Conservation (phyloP, 2,888 invertebrate species). For the Phengaris alcon region DNA sequence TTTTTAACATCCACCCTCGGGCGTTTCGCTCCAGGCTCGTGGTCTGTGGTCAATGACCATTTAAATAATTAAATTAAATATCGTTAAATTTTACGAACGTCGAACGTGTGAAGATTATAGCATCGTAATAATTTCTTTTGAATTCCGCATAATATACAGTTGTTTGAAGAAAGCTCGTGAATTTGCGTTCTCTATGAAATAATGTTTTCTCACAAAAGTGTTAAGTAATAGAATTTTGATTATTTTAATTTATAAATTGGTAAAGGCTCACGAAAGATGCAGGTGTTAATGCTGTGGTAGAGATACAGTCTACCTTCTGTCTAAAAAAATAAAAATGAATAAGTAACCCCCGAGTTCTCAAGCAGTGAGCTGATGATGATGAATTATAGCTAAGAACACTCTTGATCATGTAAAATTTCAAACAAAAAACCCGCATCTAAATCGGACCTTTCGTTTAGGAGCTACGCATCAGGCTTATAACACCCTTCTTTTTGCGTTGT, state of each 20-base stretch:
- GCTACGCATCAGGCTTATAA: too few relatives aligned
- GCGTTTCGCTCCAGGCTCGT: constrained; percentile 60
- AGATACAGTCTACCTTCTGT: too few relatives aligned
- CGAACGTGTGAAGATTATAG: background rate
- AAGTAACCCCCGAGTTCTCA: too few relatives aligned
- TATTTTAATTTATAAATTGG: background rate
- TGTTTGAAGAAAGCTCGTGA: background rate
- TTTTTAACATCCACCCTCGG: constrained; percentile 59
- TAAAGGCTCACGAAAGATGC: background rate
- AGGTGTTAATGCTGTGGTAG: too few relatives aligned
- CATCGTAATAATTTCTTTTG: background rate
- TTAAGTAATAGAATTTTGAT: background rate
- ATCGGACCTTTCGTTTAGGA: too few relatives aligned
- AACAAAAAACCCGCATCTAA: too few relatives aligned
- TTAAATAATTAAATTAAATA: constrained; percentile 18
- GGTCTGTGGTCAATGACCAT: constrained; percentile 53
- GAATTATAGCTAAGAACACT: too few relatives aligned
- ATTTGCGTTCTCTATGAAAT: background rate
- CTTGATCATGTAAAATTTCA: too few relatives aligned
- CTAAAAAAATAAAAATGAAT: too few relatives aligned
- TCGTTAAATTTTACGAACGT: constrained; percentile 8
- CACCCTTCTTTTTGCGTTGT: too few relatives aligned
- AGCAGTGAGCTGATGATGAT: too few relatives aligned
- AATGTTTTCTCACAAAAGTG: background rate
- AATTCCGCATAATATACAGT: background rate